Evolutionary conservation across 2,113 vertebrate genomes (phyloP).

Genomic region (Meriones unguiculatus): DNA sequence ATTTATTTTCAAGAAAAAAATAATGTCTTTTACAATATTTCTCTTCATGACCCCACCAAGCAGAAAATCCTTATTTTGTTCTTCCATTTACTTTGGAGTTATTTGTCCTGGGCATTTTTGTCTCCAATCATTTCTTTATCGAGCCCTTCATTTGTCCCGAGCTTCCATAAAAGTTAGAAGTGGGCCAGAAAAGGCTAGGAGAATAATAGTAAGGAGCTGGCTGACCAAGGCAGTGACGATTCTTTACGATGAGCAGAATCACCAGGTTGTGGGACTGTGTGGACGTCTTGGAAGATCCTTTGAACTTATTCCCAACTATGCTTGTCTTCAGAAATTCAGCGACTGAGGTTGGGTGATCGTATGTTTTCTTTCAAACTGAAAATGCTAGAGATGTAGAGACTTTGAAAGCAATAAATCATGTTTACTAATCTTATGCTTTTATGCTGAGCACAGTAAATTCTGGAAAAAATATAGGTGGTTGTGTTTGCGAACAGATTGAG

Average conservation of each 20-base stretch:
- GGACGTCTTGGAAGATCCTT: background rate
- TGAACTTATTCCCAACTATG: background rate
- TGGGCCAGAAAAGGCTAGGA: background rate
- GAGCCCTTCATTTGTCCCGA: background rate
- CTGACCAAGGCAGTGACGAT: background rate
- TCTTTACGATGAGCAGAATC: background rate
- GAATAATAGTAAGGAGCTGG: accelerated
- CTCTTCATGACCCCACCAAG: background rate
- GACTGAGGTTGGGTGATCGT: background rate
- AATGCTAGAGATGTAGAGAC: background rate
- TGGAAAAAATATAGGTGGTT: background rate
- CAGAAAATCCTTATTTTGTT: background rate
- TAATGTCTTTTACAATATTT: background rate
- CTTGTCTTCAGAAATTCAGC: background rate
- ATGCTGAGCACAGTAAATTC: background rate
- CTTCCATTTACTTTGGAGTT: background rate
- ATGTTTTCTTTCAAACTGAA: background rate
- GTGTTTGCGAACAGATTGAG: conserved; percentile 37
- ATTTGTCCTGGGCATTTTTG: background rate
- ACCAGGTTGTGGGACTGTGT: background rate
- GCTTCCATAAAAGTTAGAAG: background rate
- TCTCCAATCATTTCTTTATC: background rate
- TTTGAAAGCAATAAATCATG: background rate
- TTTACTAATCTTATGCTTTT: background rate
- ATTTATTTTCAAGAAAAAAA: background rate